A percentile compares a stretch with the other conserved stretches of the same genome.
Conservation (phyloP, 2,797 vertebrate species). For the Enteromius mattozi region DNA sequence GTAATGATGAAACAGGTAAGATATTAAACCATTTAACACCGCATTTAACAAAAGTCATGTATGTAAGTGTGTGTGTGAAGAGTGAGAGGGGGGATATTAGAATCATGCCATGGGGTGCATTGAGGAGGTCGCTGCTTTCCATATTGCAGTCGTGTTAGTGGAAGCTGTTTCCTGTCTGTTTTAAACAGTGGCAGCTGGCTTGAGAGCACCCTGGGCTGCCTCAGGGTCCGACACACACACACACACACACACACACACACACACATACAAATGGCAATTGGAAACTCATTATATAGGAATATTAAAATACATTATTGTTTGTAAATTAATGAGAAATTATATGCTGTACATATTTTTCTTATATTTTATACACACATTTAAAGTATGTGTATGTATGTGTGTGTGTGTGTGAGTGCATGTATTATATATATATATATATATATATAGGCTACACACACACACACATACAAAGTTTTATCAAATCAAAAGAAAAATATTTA, state of each 20-base stretch:
- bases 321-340: constrained; percentile 11
- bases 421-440: background rate
- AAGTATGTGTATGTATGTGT: background rate
- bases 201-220: constrained; percentile 64
- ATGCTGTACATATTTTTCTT: background rate
- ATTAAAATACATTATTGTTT: constrained; percentile 20
- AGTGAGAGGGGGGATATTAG: constrained; percentile 63
- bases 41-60: constrained; percentile 13
- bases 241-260: constrained; percentile 46
- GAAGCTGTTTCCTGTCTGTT: constrained; percentile 73
- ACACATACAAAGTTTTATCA: background rate
- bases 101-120: constrained; percentile 63
- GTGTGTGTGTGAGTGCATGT: background rate
- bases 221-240: constrained; percentile 60
- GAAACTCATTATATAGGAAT: constrained; percentile 41
- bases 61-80: constrained; percentile 7
- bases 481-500: background rate
- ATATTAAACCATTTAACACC: constrained; percentile 4
- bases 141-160: constrained; percentile 70
- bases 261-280: constrained; percentile 34
- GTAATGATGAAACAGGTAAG: background rate
- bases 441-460: background rate
- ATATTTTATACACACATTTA: background rate
- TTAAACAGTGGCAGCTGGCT: constrained; percentile 69
- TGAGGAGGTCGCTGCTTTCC: constrained; percentile 65